A percentile compares a stretch with the other conserved stretches of the same genome.
These are phyloP conservation scores for Ploceus nigricollis DNA, from an alignment of 2,113 vertebrate species.

Conservation along the genomic window DNA sequence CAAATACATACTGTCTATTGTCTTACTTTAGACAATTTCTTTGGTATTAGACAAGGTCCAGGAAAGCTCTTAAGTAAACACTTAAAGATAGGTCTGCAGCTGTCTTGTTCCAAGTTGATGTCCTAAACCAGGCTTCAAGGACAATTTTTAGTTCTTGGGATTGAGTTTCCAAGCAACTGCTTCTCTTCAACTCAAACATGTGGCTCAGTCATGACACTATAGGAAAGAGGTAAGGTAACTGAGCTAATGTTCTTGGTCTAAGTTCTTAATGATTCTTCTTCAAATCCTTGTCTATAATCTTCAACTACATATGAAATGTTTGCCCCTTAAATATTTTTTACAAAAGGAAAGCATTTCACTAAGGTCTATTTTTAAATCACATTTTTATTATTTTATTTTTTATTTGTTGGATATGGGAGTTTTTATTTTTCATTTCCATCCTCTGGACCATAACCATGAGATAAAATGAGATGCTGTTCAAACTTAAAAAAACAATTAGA, in stretches of 20 bases:
- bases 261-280: neutral
- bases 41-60: neutral
- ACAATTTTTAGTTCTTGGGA: neutral
- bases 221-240: neutral
- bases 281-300: neutral
- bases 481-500: neutral
- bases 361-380: neutral
- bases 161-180: neutral
- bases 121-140: neutral
- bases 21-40: neutral
- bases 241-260: neutral
- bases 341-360: neutral
- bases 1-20: neutral
- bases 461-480: neutral
- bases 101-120: neutral
- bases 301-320: neutral
- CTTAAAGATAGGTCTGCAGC: neutral
- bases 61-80: neutral
- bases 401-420: neutral
- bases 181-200: neutral
- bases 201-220: neutral
- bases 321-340: neutral
- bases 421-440: neutral
- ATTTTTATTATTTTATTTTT: neutral
- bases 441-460: neutral